These are phyloP conservation scores for Oophaga sylvatica DNA, from an alignment of 2,797 vertebrate genomes.

Conservation along the genomic window DNA sequence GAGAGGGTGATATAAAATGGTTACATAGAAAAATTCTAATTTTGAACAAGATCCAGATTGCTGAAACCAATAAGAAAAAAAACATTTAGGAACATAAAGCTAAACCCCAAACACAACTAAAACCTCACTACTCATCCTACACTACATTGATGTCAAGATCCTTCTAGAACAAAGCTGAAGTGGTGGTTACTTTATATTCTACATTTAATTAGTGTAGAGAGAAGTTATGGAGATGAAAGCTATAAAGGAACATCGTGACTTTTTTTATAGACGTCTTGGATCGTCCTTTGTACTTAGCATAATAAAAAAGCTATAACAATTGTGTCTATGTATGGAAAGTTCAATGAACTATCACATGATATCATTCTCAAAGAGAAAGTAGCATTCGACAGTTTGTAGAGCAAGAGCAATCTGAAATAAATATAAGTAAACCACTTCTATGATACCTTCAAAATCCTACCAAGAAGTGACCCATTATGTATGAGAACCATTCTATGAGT, in stretches of 20 bases:
- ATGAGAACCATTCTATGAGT: not conserved
- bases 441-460: not conserved
- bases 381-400: not conserved
- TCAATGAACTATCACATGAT: not conserved
- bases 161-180: not conserved
- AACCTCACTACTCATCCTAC: not conserved
- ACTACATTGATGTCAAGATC: not conserved
- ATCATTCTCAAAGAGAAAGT: not conserved
- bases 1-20: not conserved
- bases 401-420: not conserved
- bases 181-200: not conserved
- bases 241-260: not conserved
- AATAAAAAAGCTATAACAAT: not conserved
- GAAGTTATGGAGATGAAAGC: not conserved
- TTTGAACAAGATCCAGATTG: not conserved
- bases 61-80: not conserved
- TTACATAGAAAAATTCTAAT: not conserved
- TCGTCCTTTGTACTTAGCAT: not conserved
- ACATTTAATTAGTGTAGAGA: not conserved
- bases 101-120: not conserved
- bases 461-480: slow-evolving; percentile 5
- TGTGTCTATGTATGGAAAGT: not conserved
- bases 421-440: not conserved
- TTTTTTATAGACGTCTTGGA: not conserved
- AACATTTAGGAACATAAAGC: not conserved